Conservation (phyloP, 1,140 invertebrate species). For the Cherax destructor region DNA sequence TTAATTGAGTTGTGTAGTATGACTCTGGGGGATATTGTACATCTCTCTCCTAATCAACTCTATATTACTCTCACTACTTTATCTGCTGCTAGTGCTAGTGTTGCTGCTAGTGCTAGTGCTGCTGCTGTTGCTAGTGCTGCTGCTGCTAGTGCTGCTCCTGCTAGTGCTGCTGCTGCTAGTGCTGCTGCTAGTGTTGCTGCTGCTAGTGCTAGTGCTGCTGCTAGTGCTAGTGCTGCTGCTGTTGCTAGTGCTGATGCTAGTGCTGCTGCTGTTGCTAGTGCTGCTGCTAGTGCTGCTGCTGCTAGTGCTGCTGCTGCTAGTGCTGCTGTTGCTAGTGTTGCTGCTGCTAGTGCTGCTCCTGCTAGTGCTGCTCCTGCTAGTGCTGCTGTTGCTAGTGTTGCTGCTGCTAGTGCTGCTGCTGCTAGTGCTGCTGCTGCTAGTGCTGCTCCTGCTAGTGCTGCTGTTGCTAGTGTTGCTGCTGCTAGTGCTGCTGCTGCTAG, state of each 20-base stretch:
- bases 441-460: no score
- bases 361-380: not conserved
- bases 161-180: not conserved
- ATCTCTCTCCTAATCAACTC: not conserved
- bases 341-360: no score
- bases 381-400: no score
- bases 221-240: not conserved
- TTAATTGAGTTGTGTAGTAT: not conserved
- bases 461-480: no score
- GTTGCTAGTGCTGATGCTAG: not conserved
- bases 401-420: no score
- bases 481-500: no score
- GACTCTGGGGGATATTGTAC: not conserved
- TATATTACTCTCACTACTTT: not conserved
- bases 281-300: not conserved
- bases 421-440: no score
- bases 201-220: not conserved
- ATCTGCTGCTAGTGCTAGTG: not conserved
- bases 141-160: not conserved
- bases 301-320: not conserved
- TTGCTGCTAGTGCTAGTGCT: not conserved
- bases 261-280: not conserved
- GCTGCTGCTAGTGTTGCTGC: not conserved
- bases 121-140: no score
- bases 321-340: not conserved